These are phyloP conservation scores for Elachura formosa DNA, from an alignment of 2,113 vertebrate genomes.

Conservation along the genomic window DNA sequence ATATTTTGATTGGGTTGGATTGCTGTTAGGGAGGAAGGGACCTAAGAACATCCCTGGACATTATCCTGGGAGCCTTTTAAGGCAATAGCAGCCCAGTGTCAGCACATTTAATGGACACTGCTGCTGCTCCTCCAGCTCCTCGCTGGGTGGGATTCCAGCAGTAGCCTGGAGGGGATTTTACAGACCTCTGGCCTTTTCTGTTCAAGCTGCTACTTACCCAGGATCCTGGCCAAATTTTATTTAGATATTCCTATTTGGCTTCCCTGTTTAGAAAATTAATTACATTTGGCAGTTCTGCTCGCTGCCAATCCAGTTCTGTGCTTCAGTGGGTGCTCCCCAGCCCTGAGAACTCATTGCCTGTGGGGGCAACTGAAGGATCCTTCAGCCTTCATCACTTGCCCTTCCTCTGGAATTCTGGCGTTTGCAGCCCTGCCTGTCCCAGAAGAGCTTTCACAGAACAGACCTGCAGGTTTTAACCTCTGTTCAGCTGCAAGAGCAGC, in stretches of 20 bases:
- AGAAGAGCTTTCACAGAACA: neutral
- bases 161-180: neutral
- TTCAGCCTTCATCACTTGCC: neutral
- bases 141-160: neutral
- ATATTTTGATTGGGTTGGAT: neutral
- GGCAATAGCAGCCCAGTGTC: neutral
- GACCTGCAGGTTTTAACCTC: neutral
- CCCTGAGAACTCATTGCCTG: neutral
- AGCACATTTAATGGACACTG: neutral
- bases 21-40: neutral
- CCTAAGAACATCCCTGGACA: neutral
- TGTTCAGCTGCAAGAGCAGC: neutral
- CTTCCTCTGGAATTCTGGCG: neutral
- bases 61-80: neutral
- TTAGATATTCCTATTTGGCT: neutral
- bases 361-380: neutral
- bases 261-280: neutral
- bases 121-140: neutral
- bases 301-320: accelerated
- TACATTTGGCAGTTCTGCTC: neutral
- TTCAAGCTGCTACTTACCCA: neutral
- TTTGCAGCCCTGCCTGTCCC: neutral
- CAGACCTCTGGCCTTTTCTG: neutral
- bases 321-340: neutral
- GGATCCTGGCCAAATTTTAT: neutral